Percentiles rank a stretch among this genome's conserved stretches.
Conservation (phyloP, 2,888 invertebrate species). For the Polydrusus pterygomalis region DNA sequence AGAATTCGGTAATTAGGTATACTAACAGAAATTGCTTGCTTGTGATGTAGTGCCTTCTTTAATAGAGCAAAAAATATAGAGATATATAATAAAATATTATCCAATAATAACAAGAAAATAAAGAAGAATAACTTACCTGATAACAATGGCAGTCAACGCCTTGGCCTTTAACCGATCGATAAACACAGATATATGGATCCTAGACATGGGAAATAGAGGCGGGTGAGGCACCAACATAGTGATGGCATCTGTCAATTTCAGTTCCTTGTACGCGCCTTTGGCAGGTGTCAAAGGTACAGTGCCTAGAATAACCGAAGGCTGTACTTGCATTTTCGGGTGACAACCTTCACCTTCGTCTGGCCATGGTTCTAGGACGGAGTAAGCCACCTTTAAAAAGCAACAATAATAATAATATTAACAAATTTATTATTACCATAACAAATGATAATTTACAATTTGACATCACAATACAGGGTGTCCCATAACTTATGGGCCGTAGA, state of each 20-base stretch:
- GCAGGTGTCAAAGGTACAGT: constrained; percentile 84
- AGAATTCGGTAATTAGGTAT: no score
- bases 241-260: constrained; percentile 88
- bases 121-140: constrained; percentile 79
- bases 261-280: constrained; percentile 87
- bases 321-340: constrained; percentile 83
- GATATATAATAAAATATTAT: neutral
- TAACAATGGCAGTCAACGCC: constrained; percentile 84
- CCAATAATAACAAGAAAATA: neutral
- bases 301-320: constrained; percentile 75
- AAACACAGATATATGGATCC: constrained; percentile 93
- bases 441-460: no score
- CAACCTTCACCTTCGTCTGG: constrained; percentile 80
- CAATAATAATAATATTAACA: no score
- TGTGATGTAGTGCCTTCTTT: no score
- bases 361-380: constrained; percentile 91
- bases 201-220: constrained; percentile 91
- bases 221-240: constrained; percentile 91
- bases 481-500: no score
- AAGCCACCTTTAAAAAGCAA: constrained; percentile 76
- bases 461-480: no score
- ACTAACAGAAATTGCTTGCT: no score
- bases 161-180: constrained; percentile 82
- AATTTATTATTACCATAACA: no score
- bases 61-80: no score